phyloP scores from a whole-genome alignment of 1,140 invertebrate species.

The Drosophila grimshawi region DNA sequence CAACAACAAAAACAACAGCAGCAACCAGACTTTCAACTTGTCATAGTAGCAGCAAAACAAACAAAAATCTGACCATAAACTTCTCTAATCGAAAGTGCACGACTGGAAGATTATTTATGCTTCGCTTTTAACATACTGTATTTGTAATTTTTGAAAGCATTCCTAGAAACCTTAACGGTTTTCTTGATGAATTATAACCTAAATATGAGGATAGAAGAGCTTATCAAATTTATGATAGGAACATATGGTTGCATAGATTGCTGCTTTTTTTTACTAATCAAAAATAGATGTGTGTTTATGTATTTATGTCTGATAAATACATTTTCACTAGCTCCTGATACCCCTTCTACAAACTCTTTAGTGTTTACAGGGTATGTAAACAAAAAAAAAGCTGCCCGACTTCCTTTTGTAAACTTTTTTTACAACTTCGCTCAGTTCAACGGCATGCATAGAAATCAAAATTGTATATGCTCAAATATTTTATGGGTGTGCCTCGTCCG shows the following conservation, averaged over 20 bases:
- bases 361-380: slow-evolving; percentile 21
- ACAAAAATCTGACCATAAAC: not conserved
- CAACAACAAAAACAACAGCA: slow-evolving; percentile 14
- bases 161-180: too few relatives aligned
- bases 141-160: too few relatives aligned
- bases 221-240: too few relatives aligned
- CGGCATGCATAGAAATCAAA: slow-evolving; percentile 70
- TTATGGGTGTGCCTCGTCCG: slow-evolving; percentile 50
- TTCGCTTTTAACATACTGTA: too few relatives aligned
- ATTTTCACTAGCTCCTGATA: not conserved
- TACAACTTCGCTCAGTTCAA: slow-evolving; percentile 13
- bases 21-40: slow-evolving; percentile 33
- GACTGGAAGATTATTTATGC: too few relatives aligned
- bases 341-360: not conserved
- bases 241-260: too few relatives aligned
- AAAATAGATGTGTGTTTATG: too few relatives aligned
- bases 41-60: slow-evolving; percentile 12
- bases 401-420: slow-evolving; percentile 44
- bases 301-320: not conserved
- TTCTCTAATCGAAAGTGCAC: too few relatives aligned
- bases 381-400: slow-evolving; percentile 39
- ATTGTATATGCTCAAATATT: slow-evolving; percentile 55
- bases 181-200: too few relatives aligned
- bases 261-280: too few relatives aligned
- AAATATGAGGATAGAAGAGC: too few relatives aligned